Evolutionary conservation across 2,113 vertebrate genomes (phyloP).

Genomic region (Menura novaehollandiae): DNA sequence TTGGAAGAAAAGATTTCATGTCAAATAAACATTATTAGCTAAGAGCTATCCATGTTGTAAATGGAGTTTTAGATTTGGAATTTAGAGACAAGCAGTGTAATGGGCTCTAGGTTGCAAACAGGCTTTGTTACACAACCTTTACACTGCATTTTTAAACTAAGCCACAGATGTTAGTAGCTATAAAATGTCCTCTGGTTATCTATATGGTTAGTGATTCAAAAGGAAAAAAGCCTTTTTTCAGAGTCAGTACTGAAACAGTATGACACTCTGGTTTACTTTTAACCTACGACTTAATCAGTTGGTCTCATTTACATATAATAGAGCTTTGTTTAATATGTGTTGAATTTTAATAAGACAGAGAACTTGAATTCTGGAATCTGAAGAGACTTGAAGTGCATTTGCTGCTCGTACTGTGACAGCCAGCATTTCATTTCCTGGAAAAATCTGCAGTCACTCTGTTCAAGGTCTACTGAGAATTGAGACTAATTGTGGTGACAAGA

Average conservation of each 20-base stretch:
- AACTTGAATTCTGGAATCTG: neutral
- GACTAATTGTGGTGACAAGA: conserved; percentile 32
- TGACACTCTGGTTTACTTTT: neutral
- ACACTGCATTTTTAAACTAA: neutral
- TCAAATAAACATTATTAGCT: neutral
- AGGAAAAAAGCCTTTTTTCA: neutral
- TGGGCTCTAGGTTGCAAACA: neutral
- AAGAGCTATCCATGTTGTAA: neutral
- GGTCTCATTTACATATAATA: neutral
- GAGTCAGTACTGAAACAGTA: neutral
- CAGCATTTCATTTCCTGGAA: conserved; percentile 1
- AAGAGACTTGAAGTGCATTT: neutral
- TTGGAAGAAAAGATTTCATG: neutral
- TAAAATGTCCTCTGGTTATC: neutral
- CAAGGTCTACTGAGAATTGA: neutral
- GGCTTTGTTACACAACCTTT: neutral
- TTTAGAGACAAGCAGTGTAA: neutral
- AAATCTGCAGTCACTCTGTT: neutral
- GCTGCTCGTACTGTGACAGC: neutral
- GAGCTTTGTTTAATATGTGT: neutral
- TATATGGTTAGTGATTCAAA: neutral
- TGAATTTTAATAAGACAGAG: neutral
- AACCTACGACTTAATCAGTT: neutral
- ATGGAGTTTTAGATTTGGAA: neutral
- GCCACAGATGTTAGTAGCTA: neutral